Evolutionary conservation across 1,140 invertebrate species (phyloP), one percentile per base, ranked within the genome.

Genomic region (Meloidogyne exigua): DNA sequence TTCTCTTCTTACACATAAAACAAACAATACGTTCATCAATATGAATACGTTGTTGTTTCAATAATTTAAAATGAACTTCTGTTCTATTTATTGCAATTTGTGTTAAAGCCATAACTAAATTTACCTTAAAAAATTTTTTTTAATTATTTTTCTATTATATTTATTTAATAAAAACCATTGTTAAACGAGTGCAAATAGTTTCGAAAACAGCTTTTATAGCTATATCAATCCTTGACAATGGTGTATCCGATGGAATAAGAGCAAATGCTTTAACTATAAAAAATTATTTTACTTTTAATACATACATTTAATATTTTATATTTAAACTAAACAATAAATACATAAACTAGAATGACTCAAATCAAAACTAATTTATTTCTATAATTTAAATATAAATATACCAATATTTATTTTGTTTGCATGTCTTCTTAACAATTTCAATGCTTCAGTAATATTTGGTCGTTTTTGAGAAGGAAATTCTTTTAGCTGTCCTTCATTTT

Each of bases 151-250:
- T n/a, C n/a, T n/a, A n/a, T n/a, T n/a, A n/a, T 25, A 44, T n/a
- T 18, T 12, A 12, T 23, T 28, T 13, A 72, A 49, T 49, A 73
- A 76, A 62, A 49, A 81, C 80, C 36, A 44, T 32, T 21, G 76
- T 71, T 15, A 75, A 64, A 68, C 75, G 57, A 63, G 76, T 78
- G 32, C 81, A 78, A 62, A 39, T 78, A 2, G 76, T 49, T 72
- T 85, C 76, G 62, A 81, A 70, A 26, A 79, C 72, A 42, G 75
- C 76, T 70, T 83, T 81, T 26, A 83, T 44, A 3, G 81, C 79
- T 26, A 57, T 25, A 69, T 69, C 81, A 10, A 83, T 71, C 36
- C 74, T 68, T 4, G 28, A 71, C 26, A 83, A 67, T 18, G 68
- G 44, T 23, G 82, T 76, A 4, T 78, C 75, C 13, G 57, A 39